A percentile compares a stretch with the other conserved stretches of the same genome.
These are phyloP conservation scores for Argentina silus DNA, from an alignment of 2,797 vertebrate genomes.

Conservation along the genomic window DNA sequence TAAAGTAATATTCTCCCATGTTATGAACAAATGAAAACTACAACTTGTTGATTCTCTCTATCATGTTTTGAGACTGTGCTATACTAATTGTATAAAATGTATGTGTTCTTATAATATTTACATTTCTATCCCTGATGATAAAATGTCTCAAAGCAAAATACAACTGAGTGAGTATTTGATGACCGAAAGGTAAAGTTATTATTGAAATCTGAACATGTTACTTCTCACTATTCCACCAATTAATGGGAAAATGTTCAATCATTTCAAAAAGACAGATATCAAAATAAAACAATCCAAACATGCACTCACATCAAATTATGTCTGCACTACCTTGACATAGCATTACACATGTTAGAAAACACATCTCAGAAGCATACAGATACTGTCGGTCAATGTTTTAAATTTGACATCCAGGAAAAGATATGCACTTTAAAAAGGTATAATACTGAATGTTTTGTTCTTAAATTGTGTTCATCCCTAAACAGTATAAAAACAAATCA, in stretches of 20 bases:
- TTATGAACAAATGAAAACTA: not conserved
- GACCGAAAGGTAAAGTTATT: not conserved
- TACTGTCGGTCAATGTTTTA: not conserved
- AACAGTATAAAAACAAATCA: slow-evolving; percentile 46
- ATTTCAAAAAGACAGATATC: not conserved
- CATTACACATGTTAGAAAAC: not conserved
- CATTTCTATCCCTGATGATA: not conserved
- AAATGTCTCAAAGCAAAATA: not conserved
- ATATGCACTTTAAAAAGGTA: slow-evolving; percentile 15
- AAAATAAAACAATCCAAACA: slow-evolving; percentile 1
- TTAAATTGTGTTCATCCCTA: not conserved
- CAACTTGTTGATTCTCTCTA: not conserved
- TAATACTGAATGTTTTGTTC: not conserved
- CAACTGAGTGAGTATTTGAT: not conserved
- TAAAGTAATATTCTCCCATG: not conserved
- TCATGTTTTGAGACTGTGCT: not conserved
- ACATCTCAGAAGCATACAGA: not conserved
- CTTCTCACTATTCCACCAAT: not conserved
- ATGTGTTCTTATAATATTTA: not conserved
- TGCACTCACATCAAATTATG: not conserved
- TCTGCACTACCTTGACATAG: not conserved
- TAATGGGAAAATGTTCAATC: not conserved
- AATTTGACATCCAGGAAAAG: not conserved
- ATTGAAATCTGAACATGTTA: not conserved
- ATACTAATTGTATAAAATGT: not conserved